Conservation (phyloP, 2,888 invertebrate species). For the Synanthedon tipuliformis region DNA sequence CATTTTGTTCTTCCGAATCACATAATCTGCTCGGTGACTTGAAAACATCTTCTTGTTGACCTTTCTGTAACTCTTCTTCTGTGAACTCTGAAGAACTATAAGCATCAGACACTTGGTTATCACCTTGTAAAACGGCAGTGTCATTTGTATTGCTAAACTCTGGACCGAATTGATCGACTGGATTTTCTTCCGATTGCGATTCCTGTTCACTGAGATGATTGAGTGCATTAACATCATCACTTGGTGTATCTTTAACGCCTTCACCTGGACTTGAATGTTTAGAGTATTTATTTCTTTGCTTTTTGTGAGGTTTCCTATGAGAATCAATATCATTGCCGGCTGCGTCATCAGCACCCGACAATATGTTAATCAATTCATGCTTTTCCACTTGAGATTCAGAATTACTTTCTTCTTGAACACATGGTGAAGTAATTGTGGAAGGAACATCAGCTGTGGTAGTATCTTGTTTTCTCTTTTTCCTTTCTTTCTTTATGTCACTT, state of each 20-base stretch:
- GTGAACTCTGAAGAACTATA: slow-evolving; percentile 58
- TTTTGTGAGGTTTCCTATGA: slow-evolving; percentile 34
- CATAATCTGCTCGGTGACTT: slow-evolving; percentile 46
- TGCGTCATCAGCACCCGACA: slow-evolving; percentile 35
- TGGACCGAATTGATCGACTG: slow-evolving; percentile 16
- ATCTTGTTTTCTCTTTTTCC: slow-evolving; percentile 49
- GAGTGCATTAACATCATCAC: slow-evolving; percentile 7
- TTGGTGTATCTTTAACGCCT: slow-evolving; percentile 1
- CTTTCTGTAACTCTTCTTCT: slow-evolving; percentile 49
- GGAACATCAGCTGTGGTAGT: slow-evolving; percentile 19
- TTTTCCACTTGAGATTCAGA: slow-evolving; percentile 34
- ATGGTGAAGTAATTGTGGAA: slow-evolving; percentile 18
- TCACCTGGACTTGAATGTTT: slow-evolving; percentile 41
- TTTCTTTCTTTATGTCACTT: slow-evolving; percentile 53
- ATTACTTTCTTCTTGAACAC: slow-evolving; percentile 30
- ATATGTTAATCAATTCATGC: slow-evolving; percentile 44
- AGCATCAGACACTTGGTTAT: slow-evolving; percentile 47
- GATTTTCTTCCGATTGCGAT: slow-evolving; percentile 6
- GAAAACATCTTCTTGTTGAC: slow-evolving; percentile 54
- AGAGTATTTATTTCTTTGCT: slow-evolving; percentile 43
- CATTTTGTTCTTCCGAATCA: slow-evolving; percentile 45
- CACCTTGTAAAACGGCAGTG: slow-evolving; percentile 28
- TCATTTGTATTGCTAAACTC: slow-evolving; percentile 22
- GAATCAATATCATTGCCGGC: slow-evolving; percentile 24
- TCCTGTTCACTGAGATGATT: slow-evolving; percentile 7